A percentile compares a stretch with the other conserved stretches of the same genome.
phyloP scores from a whole-genome alignment of 2,888 invertebrate species.

The Anoncus sp. region DNA sequence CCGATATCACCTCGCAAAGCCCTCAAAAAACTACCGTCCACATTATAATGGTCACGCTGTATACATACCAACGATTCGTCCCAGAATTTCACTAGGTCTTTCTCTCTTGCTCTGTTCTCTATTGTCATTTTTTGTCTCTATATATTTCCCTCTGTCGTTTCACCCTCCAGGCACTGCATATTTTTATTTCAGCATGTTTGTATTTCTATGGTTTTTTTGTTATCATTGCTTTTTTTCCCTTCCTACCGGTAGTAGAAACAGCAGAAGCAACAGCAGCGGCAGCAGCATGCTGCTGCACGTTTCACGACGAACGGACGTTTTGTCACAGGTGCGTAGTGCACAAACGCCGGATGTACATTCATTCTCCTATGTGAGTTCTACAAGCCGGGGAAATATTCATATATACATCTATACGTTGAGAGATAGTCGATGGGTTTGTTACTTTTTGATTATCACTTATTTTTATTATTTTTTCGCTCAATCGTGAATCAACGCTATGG shows the following conservation, averaged over 20 bases:
- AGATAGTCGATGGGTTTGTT: constrained; percentile 24
- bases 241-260: constrained; percentile 14
- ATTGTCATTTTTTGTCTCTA: constrained; percentile 1
- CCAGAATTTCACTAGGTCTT: not conserved
- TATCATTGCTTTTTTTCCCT: constrained; percentile 11
- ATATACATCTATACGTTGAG: not conserved
- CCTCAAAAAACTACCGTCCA: too few species aligned
- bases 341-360: constrained; percentile 26
- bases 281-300: constrained; percentile 16
- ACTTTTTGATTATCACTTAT: constrained; percentile 2
- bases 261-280: not conserved
- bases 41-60: too few species aligned
- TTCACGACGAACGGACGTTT: constrained; percentile 33
- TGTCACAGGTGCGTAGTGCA: constrained; percentile 49
- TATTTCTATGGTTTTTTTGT: constrained; percentile 20
- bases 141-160: constrained; percentile 17
- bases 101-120: not conserved
- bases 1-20: too few species aligned
- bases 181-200: constrained; percentile 45
- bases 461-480: too few species aligned
- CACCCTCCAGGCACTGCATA: not conserved
- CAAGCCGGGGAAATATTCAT: not conserved
- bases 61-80: too few species aligned
- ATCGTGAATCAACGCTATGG: too few species aligned
- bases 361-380: constrained; percentile 13